Percentiles rank a stretch among this genome's conserved stretches.
These are phyloP conservation scores for Trigoniulus corallinus DNA, from an alignment of 1,140 invertebrate genomes.

Conservation along the genomic window DNA sequence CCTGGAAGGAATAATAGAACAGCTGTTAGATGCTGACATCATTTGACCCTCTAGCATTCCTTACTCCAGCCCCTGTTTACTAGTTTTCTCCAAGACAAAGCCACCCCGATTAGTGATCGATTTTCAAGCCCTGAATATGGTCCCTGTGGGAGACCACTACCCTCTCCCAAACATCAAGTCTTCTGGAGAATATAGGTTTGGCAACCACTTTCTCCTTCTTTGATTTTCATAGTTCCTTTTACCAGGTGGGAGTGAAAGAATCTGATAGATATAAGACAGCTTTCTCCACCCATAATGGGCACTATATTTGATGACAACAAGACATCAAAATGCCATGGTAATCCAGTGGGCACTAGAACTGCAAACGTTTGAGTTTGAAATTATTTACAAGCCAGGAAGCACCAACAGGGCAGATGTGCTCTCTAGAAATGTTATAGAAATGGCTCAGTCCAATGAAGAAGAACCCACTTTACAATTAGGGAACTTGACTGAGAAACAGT, in stretches of 20 bases:
- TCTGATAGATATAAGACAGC: constrained; percentile 4
- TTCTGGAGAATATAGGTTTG: neutral
- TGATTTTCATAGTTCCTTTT: neutral
- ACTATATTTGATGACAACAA: neutral
- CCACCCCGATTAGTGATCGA: too few relatives aligned
- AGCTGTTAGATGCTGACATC: too few relatives aligned
- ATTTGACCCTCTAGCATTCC: too few relatives aligned
- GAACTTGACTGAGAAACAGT: too few relatives aligned
- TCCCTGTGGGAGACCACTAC: constrained; percentile 10
- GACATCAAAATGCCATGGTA: neutral
- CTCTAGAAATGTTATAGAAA: too few relatives aligned
- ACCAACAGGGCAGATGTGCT: neutral
- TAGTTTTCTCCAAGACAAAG: too few relatives aligned
- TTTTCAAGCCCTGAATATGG: constrained; percentile 10
- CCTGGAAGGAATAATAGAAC: too few relatives aligned
- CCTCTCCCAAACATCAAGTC: neutral
- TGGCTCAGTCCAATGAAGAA: too few relatives aligned
- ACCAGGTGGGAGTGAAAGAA: neutral
- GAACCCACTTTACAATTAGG: too few relatives aligned
- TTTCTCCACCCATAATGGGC: neutral
- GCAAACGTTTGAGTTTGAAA: neutral
- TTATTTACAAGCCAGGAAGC: neutral
- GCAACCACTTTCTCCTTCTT: neutral
- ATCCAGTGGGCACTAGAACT: neutral
- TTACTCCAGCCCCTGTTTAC: too few relatives aligned